Evolutionary conservation across 2,888 invertebrate species (phyloP).

Genomic region (Philonicus albiceps): DNA sequence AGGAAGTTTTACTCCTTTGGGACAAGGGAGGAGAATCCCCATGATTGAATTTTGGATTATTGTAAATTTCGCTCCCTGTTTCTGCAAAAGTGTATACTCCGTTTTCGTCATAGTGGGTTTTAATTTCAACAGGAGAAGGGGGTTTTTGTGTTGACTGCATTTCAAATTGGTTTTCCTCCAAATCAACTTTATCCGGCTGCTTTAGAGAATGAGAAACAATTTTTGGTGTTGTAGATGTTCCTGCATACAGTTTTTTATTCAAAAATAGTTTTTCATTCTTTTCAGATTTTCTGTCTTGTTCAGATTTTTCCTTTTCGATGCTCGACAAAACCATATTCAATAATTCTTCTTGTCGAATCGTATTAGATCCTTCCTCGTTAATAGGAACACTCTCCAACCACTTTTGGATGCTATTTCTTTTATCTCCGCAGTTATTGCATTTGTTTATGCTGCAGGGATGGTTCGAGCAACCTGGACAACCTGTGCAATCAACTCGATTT

Average conservation of each 20-base stretch:
- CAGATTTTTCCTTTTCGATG: constrained; percentile 54
- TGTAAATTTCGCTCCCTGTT: constrained; percentile 56
- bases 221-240: constrained; percentile 50
- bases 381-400: constrained; percentile 78
- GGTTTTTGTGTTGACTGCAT: not conserved
- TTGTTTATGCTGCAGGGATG: constrained; percentile 41
- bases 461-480: constrained; percentile 72
- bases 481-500: constrained; percentile 57
- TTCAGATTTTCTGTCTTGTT: not conserved
- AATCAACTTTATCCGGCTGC: not conserved
- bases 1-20: constrained; percentile 48
- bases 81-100: constrained; percentile 34
- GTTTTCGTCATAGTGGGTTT: not conserved
- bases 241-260: constrained; percentile 53
- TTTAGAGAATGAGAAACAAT: constrained; percentile 50
- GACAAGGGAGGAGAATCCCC: constrained; percentile 57
- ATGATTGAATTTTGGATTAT: constrained; percentile 62
- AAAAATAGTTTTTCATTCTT: not conserved
- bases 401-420: constrained; percentile 76
- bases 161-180: not conserved
- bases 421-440: constrained; percentile 69
- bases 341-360: not conserved
- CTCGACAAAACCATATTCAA: constrained; percentile 54
- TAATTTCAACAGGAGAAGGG: not conserved
- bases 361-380: constrained; percentile 51